Evolutionary conservation across 2,888 invertebrate genomes (phyloP), one percentile per base, ranked within the genome.

Genomic region (Philaethria dido): DNA sequence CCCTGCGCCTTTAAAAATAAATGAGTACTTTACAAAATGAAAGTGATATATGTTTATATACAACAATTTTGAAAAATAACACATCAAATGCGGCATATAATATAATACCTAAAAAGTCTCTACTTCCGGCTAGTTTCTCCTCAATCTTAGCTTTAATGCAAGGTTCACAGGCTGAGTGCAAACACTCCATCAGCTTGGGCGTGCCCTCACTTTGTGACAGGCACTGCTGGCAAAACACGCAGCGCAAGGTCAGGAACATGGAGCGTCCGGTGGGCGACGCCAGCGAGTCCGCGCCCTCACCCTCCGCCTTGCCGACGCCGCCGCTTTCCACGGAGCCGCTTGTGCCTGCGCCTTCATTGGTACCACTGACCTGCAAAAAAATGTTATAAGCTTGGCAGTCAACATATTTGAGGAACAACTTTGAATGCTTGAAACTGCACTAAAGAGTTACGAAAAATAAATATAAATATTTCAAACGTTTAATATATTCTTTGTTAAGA

Each of bases 171-270:
- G 96, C 95, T 62, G 97, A 96, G 86, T 98, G 98, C 74, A 98
- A 93, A 84, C 98, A 98, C 87, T 97, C 97, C 80, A 98, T 92
- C 69, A 98, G 93, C 89, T 97, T 97, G 42, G 98, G 97, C 61
- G 88, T 89, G 77, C 92, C 92, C 2, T 89, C 89, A n/a, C 84
- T 77, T 59, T 78, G 80, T 64, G 85, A 78, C 33, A 93, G 86
- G 69, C 80, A 69, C 18, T 76, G 73, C 64, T 75, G 73, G 80
- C 94, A 94, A 80, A 93, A 90, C 70, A 94, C 93, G 80, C 94
- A 94, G 82, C 94, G 94, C 69, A 92, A 88, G 72, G 78, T 80
- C 25, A 82, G 69, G 63, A 79, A 78, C 42, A 81, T 70, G 0
- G 80, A 70, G 62, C 84, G 84, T 44, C 81, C 78, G 14, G 80